Base-by-base conservation (phyloP, 2,888 invertebrate species). In the Cerastis rubricosa region DNA sequence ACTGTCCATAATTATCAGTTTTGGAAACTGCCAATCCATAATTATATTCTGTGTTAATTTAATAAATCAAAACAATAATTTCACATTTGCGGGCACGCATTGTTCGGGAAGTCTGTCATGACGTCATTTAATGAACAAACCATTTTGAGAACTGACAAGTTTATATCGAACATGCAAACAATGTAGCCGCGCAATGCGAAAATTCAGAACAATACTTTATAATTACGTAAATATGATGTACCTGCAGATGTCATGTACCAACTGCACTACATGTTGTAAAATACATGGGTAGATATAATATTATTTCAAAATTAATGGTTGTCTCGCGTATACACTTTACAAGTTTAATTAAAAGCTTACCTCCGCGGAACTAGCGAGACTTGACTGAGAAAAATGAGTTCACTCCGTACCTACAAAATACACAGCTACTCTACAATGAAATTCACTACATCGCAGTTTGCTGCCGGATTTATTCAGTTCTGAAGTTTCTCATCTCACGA, bases 331-430 rank as follows among this genome's bases (percentile, higher is more conserved):
- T n/a, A 40, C 19, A 64, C 40, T 81, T 69, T 29, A 68, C 47
- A 76, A 71, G 29, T 85, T 71, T 83, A 85, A 85, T 85, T 77
- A 85, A 81, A 81, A 71, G 69, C 70, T 76, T 65, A 65, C 76
- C 64, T 83, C 47, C 59, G 61, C n/a, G 49, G 59, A 67, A 76
- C 76, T 64, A 61, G 59, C 70, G 35, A 64, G 67, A 54, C 70
- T 66, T 73, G 64, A 76, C 70, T 54, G 67, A 68, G 51, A 85
- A 85, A 85, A 81, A 69, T 69, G 40, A 68, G 70, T 72, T 76
- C 25, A 49, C 6, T 9, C 45, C 14, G 45, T 29, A 71, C 47
- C 6, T 57, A 59, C 59, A 61, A 29, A 59, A 47, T 45, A 76
- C 69, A 75, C 19, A 69, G 49, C 19, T 43, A 45, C 57, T 45